Evolutionary conservation across 1,140 invertebrate species (phyloP).

Genomic region (Aleiodes sp.): DNA sequence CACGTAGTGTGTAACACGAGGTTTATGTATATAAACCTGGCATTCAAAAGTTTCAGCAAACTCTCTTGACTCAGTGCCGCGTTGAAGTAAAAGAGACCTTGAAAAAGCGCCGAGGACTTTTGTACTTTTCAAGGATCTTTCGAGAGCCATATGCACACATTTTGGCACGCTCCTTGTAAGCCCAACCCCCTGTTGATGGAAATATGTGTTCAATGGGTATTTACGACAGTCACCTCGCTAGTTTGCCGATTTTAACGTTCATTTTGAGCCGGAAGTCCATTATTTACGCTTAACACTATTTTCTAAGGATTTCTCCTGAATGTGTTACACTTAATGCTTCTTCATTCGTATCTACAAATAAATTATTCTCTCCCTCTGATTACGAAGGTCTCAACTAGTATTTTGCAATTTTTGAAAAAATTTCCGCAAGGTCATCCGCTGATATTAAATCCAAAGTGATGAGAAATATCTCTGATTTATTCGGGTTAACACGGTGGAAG

Average conservation of each 20-base stretch:
- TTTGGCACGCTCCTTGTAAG: conserved; percentile 18
- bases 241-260: conserved; percentile 33
- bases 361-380: too few species aligned
- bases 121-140: background rate
- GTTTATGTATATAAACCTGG: background rate
- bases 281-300: conserved; percentile 3
- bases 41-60: conserved; percentile 8
- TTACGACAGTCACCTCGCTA: conserved; percentile 41
- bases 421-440: too few species aligned
- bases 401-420: too few species aligned
- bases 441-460: background rate
- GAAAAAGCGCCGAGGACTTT: background rate
- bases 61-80: conserved; percentile 24
- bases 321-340: background rate
- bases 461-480: conserved; percentile 5
- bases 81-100: background rate
- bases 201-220: conserved; percentile 39
- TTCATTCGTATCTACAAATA: too few species aligned
- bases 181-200: background rate
- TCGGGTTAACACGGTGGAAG: background rate
- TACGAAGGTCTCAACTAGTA: too few species aligned
- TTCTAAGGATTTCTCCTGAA: background rate
- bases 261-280: background rate
- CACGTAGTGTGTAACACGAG: background rate
- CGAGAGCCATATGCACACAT: background rate